phyloP scores from a whole-genome alignment of 2,113 vertebrate genomes.

The Tenebrosternarchus preto region DNA sequence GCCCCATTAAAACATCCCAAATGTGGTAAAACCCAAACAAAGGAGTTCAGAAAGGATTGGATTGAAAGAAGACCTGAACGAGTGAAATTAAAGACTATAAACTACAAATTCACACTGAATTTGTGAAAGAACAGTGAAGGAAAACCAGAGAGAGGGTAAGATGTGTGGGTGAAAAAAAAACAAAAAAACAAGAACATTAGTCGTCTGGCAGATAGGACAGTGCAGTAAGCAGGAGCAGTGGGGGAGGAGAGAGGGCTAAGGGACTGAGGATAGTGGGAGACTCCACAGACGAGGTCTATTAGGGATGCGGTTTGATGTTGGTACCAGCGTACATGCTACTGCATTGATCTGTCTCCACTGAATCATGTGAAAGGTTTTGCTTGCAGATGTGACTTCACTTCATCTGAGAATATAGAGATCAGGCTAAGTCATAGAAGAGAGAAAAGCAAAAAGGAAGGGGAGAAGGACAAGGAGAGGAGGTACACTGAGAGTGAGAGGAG shows the following conservation, averaged over 20 bases:
- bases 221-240: no score
- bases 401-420: neutral
- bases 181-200: neutral
- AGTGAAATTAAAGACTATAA: neutral
- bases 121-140: neutral
- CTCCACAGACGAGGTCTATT: conserved; percentile 17
- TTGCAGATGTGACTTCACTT: conserved; percentile 9
- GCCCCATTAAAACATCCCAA: conserved; percentile 17
- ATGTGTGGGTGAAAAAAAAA: neutral
- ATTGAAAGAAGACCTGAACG: neutral
- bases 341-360: conserved; percentile 32
- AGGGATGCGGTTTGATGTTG: conserved; percentile 43
- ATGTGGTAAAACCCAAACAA: neutral
- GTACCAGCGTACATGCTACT: conserved; percentile 21
- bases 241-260: neutral
- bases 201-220: neutral
- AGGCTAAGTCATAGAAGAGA: neutral
- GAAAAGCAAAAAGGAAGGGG: neutral
- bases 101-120: neutral
- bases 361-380: neutral
- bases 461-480: conserved; percentile 26
- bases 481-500: conserved; percentile 28
- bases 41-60: neutral
- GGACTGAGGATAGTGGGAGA: conserved; percentile 14
- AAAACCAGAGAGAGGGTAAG: neutral